Evolutionary conservation across 1,140 invertebrate species (phyloP).

Genomic region (Vanessa tameamea): DNA sequence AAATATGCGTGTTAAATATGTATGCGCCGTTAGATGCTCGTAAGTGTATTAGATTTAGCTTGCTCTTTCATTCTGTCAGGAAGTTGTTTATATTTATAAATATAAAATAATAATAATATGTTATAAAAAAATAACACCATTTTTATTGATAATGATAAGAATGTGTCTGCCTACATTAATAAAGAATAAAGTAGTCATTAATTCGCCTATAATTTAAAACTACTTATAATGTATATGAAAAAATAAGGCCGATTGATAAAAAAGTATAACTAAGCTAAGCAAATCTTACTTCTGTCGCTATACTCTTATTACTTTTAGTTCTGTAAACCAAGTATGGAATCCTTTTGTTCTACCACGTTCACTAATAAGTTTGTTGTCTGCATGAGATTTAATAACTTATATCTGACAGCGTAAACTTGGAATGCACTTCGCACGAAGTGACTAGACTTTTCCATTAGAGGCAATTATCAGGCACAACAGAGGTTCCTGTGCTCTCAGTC

Average conservation of each 20-base stretch:
- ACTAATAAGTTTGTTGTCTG: conserved; percentile 54
- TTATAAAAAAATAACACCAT: neutral
- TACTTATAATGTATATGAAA: too few relatives aligned
- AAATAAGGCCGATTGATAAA: neutral
- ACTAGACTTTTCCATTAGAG: conserved; percentile 80
- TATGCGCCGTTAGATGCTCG: conserved; percentile 76
- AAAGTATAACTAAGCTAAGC: neutral
- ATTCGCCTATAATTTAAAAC: too few relatives aligned
- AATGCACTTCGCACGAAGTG: conserved; percentile 73
- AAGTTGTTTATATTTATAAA: conserved; percentile 25
- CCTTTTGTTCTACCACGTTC: conserved; percentile 22
- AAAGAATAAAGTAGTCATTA: too few relatives aligned
- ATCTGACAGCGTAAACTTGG: conserved; percentile 72
- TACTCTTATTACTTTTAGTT: conserved; percentile 17
- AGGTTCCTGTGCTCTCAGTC: conserved; percentile 65
- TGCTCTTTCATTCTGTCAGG: conserved; percentile 74
- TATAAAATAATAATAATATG: neutral
- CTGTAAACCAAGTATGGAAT: conserved; percentile 3
- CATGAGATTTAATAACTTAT: conserved; percentile 71
- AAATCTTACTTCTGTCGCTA: neutral
- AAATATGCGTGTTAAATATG: conserved; percentile 81
- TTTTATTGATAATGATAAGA: neutral
- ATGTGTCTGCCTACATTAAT: too few relatives aligned
- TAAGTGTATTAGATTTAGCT: conserved; percentile 79
- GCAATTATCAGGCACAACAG: conserved; percentile 77